phyloP scores from a whole-genome alignment of 2,888 invertebrate genomes.

The Netelia fuscicornis region DNA sequence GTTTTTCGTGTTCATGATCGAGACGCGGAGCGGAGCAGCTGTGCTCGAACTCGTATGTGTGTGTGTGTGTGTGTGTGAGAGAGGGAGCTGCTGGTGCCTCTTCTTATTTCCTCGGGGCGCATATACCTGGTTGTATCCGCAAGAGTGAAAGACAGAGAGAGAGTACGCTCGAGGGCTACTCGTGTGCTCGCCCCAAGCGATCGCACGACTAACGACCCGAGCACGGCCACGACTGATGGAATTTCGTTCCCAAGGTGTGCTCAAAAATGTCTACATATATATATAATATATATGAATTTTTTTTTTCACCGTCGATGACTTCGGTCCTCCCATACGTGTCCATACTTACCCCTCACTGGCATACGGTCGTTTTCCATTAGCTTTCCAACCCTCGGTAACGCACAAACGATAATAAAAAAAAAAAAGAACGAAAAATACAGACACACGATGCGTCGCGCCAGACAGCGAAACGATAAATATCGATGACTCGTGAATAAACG shows the following conservation, averaged over 20 bases:
- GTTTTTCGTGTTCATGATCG: constrained; percentile 61
- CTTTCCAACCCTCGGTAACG: no score
- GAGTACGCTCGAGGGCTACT: constrained; percentile 7
- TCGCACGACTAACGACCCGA: constrained; percentile 6
- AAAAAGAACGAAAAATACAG: no score
- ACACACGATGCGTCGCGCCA: no score
- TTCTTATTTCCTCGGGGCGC: constrained; percentile 45
- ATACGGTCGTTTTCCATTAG: no score
- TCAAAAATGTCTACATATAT: no score
- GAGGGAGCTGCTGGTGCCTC: constrained; percentile 22
- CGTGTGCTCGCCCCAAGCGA: constrained; percentile 21
- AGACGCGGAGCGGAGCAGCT: constrained; percentile 69
- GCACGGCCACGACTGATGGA: neutral
- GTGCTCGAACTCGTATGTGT: constrained; percentile 48
- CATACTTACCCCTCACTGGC: no score
- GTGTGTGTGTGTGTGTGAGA: neutral
- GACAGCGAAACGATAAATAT: constrained; percentile 54
- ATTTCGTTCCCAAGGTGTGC: neutral
- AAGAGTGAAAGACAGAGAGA: neutral
- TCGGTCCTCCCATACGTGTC: no score
- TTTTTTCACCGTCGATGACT: no score
- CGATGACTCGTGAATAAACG: constrained; percentile 52
- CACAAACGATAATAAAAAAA: no score
- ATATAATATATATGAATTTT: no score
- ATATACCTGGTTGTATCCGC: constrained; percentile 38